phyloP scores from a whole-genome alignment of 1,140 invertebrate genomes.

The Pachyrhynchus sulphureomaculatus region DNA sequence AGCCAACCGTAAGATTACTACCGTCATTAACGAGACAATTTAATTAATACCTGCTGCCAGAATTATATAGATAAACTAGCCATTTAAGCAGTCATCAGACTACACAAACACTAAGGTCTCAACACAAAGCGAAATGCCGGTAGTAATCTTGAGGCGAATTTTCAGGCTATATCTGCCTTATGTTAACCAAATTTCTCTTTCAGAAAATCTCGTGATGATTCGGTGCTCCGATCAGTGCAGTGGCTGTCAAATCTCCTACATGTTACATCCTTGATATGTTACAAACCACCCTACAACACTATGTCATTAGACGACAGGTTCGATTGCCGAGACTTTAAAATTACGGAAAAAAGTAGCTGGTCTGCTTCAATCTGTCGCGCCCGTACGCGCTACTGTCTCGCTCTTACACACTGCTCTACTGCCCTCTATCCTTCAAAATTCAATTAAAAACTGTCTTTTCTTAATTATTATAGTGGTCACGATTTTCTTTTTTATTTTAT shows the following conservation, averaged over 20 bases:
- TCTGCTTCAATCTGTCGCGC: constrained; percentile 46
- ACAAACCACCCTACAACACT: constrained; percentile 26
- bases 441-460: too few species aligned
- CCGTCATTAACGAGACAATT: too few species aligned
- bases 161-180: background rate
- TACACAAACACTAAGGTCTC: too few species aligned
- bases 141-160: background rate
- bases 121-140: too few species aligned
- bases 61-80: too few species aligned
- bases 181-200: too few species aligned
- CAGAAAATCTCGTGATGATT: constrained; percentile 35
- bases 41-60: too few species aligned
- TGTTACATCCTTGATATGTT: constrained; percentile 42
- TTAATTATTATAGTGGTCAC: too few species aligned
- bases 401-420: constrained; percentile 45
- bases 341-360: constrained; percentile 49
- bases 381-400: constrained; percentile 36
- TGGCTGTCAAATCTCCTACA: constrained; percentile 42
- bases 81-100: too few species aligned
- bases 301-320: constrained; percentile 48
- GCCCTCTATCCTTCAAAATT: background rate
- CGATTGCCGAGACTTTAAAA: constrained; percentile 40
- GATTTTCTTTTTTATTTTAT: too few species aligned
- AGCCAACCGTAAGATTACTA: too few species aligned
- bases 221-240: constrained; percentile 35